Evolutionary conservation across 2,888 invertebrate species (phyloP), one percentile per base, ranked within the genome.

Genomic region (Hypercompe scribonia): DNA sequence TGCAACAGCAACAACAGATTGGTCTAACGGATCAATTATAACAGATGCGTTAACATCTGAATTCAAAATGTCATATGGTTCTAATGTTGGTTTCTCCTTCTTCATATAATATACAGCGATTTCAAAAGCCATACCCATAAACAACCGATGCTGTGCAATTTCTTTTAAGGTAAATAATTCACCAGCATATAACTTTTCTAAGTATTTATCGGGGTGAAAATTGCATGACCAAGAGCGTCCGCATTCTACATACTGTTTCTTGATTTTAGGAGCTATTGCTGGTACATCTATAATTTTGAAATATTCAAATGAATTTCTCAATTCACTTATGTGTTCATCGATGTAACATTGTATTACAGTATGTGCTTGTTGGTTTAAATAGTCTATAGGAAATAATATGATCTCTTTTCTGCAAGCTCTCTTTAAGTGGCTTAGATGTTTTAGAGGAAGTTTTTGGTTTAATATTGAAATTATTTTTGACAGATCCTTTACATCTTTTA

Each of bases 161-260:
- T 98, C 97, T 0, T 89, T 81, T 0, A 81, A 75, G 0, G 88
- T 90, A 84, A 98, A 98, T 75, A 97, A 95, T 1, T 92, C 93
- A 28, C 97, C 97, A 21, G 96, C 95, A 3, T 97, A 90, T 21
- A 98, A 87, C 67, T 96, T 96, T 88, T 98, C 98, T n/a, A 97
- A 86, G 77, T 97, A 96, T 76, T 96, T 96, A 86, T 98, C 97
- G 0, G 97, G 97, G 92, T 98, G 98, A 88, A 98, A 99, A 88
- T 98, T 98, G 71, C 97, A 97, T 0, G 98, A 97, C 99, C 99
- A 99, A 65, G 96, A 90, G 71, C 94, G 92, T 24, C 96, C 95
- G 10, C 96, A 96, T 79, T 94, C 91, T 0, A 96, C 93, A 85
- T 97, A 97, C 86, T 99, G 98, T 65, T 91, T 92, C 70, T 96